These are phyloP conservation scores for Luperina testacea DNA, from an alignment of 2,888 invertebrate genomes.

Conservation along the genomic window DNA sequence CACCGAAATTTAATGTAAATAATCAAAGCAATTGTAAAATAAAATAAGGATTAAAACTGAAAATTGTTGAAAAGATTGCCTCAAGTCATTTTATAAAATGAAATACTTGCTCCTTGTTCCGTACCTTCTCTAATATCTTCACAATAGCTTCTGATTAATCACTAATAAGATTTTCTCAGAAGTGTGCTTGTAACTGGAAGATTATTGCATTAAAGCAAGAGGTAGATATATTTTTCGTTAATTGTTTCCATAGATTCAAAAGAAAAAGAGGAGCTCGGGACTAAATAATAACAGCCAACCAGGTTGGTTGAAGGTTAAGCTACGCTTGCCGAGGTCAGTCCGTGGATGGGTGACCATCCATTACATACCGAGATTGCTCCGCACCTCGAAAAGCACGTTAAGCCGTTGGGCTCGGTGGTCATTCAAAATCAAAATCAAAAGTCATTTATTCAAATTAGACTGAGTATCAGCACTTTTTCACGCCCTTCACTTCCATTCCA, in stretches of 20 bases:
- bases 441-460: background rate
- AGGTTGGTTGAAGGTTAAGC: background rate
- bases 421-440: background rate
- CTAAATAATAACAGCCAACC: background rate
- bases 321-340: background rate
- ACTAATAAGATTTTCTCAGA: constrained; percentile 45
- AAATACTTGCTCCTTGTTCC: constrained; percentile 43
- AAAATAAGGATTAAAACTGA: constrained; percentile 24
- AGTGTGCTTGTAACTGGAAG: constrained; percentile 24
- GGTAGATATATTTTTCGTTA: background rate
- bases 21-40: constrained; percentile 26
- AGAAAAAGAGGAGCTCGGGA: background rate
- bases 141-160: constrained; percentile 57
- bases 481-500: background rate
- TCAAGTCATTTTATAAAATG: constrained; percentile 35
- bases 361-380: background rate
- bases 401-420: too few species aligned
- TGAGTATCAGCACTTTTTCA: background rate
- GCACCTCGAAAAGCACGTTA: too few species aligned
- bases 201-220: constrained; percentile 20
- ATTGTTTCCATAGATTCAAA: background rate
- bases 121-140: constrained; percentile 34
- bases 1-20: constrained; percentile 16
- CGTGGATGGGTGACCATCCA: background rate
- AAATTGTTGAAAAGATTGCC: constrained; percentile 33